Base-by-base conservation (phyloP, 1,140 invertebrate species). In the Temnothorax nylanderi region DNA sequence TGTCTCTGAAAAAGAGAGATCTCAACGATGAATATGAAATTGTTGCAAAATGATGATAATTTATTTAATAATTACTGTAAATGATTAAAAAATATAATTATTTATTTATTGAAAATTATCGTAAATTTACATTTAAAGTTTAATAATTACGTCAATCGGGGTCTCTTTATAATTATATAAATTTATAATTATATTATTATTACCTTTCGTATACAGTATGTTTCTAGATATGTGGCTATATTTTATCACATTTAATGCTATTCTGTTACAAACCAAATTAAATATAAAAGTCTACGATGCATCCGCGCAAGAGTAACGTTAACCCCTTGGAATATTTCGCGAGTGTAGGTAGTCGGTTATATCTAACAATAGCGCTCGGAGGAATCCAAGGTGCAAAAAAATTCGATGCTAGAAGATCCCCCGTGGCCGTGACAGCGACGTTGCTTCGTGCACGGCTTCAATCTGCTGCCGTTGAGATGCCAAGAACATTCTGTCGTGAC, bases 401-500 rank as follows among this genome's bases (percentile, higher is more conserved):
- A 13, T 49, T 32, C 0, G 47, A 56, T 81, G 26, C 32, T 69
- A 81, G 47, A 67, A 49, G 41, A 74, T 85, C 44, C 34, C 26
- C 16, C 32, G 64, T 21, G 76, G 47, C 16, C 60, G 18, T 71
- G 87, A 82, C 87, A 76, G 67, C 60, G 74, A 37, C 47, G 56
- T 18, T 49, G 51, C n/a, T 77, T 80, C 49, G 77, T 80, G 74
- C 84, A 51, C 60, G 64, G 81, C 65, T 87, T 69, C 69, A 44
- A 89, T 91, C 87, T 87, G 58, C 62, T 51, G 47, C 58, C 60
- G 86, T 85, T 84, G 54, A 54, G 82, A 81, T 84, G 69, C 60
- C 62, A 82, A 62, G 69, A 80, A 80, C 67, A 67, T 67, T 80
- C 87, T 86, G 86, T 86, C 89, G 90, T 90, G 90, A 91, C 90